phyloP scores from a whole-genome alignment of 2,113 vertebrate species.

The Pteropus alecto region DNA sequence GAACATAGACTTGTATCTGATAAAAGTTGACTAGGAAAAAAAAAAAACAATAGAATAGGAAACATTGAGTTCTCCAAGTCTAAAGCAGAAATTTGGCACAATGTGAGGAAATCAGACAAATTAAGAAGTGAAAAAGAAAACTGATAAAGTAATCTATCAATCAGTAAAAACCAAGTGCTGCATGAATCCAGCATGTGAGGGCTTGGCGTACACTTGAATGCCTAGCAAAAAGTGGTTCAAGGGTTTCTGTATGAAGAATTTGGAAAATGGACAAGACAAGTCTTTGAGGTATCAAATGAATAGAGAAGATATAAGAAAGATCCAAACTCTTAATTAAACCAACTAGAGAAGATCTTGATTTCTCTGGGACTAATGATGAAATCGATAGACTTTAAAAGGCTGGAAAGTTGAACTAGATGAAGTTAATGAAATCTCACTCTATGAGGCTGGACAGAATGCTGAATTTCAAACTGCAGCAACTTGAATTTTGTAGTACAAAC shows the following conservation, averaged over 20 bases:
- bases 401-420: neutral
- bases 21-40: neutral
- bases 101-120: neutral
- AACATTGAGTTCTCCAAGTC: neutral
- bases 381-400: neutral
- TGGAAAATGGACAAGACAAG: neutral
- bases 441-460: neutral
- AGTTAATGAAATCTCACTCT: neutral
- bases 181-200: neutral
- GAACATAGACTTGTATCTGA: neutral
- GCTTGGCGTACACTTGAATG: neutral
- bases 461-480: neutral
- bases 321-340: neutral
- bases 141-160: neutral
- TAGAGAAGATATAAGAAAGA: neutral
- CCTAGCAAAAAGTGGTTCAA: neutral
- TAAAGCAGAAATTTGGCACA: neutral
- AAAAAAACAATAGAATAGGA: neutral
- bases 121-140: neutral
- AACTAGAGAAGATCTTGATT: neutral
- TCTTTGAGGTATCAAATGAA: neutral
- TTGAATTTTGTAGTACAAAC: neutral
- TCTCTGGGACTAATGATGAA: neutral
- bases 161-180: neutral
- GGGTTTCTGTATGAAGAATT: neutral